Evolutionary conservation across 2,113 vertebrate species (phyloP).

Genomic region (Thermophis baileyi): DNA sequence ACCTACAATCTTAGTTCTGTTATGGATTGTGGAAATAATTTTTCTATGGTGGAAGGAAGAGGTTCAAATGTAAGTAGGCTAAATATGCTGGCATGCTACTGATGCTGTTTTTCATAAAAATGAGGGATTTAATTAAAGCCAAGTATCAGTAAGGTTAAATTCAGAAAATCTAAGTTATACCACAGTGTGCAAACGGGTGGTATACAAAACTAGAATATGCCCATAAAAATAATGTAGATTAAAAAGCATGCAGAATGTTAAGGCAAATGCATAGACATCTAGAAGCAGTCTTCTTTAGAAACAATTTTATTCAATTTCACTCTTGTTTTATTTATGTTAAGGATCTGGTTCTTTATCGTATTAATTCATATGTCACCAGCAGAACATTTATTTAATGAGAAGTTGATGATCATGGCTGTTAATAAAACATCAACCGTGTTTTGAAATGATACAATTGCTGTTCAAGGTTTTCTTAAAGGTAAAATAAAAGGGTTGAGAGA

Average conservation of each 20-base stretch:
- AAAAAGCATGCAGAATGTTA: conserved; percentile 39
- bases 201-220: not conserved
- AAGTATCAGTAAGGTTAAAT: conserved; percentile 19
- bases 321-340: not conserved
- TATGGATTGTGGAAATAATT: not conserved
- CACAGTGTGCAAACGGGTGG: conserved; percentile 25
- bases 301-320: conserved; percentile 31
- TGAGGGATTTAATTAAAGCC: not conserved
- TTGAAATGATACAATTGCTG: not conserved
- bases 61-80: not conserved
- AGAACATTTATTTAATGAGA: conserved; percentile 7
- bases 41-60: not conserved
- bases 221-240: conserved; percentile 30
- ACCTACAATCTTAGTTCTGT: not conserved
- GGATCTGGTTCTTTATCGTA: not conserved
- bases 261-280: conserved; percentile 2
- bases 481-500: not conserved
- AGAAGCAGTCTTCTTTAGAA: conserved; percentile 64
- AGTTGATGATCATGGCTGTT: not conserved
- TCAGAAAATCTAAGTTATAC: not conserved
- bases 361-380: not conserved
- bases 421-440: not conserved
- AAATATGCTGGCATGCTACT: not conserved
- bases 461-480: not conserved
- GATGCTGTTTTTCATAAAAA: not conserved